Evolutionary conservation across 1,140 invertebrate genomes (phyloP), one percentile per base, ranked within the genome.

Genomic region (Camponotus vicinus): DNA sequence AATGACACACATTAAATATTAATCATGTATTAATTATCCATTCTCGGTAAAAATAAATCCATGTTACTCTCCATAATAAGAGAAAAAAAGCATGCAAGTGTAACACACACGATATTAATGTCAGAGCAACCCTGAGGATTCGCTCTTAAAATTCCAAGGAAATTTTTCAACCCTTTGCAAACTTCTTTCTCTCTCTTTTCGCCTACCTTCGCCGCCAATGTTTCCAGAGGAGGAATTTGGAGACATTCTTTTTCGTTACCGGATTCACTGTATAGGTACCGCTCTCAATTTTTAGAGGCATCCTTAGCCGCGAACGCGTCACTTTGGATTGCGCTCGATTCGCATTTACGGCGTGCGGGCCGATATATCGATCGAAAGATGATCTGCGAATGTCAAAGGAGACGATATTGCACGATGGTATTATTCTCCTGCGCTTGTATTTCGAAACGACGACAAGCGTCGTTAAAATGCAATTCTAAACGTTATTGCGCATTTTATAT

Each of bases 201-300:
- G 76, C 86, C 57, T 94, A 95, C 94, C 94, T 95, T 90, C 94
- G 93, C 45, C 94, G 94, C 94, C 94, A 95, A 83, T 95, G 92
- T 89, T 93, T 95, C 94, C 94, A 95, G 55, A 94, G 91, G 34
- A 94, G 90, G 89, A 95, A 95, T 90, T 92, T 94, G 18, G 94
- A 94, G 42, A 89, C 84, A 63, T 89, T 92, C 76, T 94, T 95
- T 91, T 94, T 95, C 57, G 84, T 86, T 55, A 89, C 89, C 3
- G 92, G 91, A 82, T 95, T 95, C 69, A 95, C 94, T 89, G 93
- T 95, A 88, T 95, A 95, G 34, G 92, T 94, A 82, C 93, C 94
- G 80, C 93, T 95, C 73, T 95, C 94, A 83, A 95, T 92, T 92
- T 95, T 95, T 79, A 95, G 85, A 64, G 94, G 94, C 94, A 95